Base-by-base conservation (phyloP, 2,113 vertebrate genomes). In the Rhinogobius similis region DNA sequence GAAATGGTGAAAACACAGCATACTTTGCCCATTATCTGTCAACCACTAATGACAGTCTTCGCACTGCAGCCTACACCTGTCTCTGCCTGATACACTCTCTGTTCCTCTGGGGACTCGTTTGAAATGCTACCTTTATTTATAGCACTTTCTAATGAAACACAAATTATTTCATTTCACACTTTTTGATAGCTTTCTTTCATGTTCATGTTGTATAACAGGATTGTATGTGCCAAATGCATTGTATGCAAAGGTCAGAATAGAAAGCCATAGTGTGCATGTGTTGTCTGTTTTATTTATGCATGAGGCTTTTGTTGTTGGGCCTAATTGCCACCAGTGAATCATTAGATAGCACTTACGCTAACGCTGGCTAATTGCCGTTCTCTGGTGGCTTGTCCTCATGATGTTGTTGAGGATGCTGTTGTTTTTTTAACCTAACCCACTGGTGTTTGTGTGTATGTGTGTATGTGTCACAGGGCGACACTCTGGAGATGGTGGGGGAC, bases 401-500 rank as follows among this genome's bases (percentile, higher is more conserved):
- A 73, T 67, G 73, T 66, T 50, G 62, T 69, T 69, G 74, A 62
- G 62, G 77, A 87, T 62, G 16, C 18, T n/a, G 58, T 61, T 61
- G 58, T 76, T 76, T 39, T 55, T 41, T 55, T 39, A 62, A 24
- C 56, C 9, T 43, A 8, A 36, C 41, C 72, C 69, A 82, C 68
- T 82, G 70, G 75, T 76, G 70, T 16, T 24, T 78, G 36, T 12
- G 0, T 75, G 48, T 77, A 56, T 77, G 46, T 75, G 62, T 75
- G 48, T 74, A 8, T 67, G 11, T 76, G 32, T 39, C 23, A 3
- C 65, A 99, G 97, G 94, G 94, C 77, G 96, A 99, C 91, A 96
- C 93, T 0, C 91, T 99, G 56, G 95, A 97, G 87, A 96, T 95
- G 78, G 26, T 95, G 0, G 96, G 96, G 46, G 96, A 98, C 84